Evolutionary conservation across 2,888 invertebrate genomes (phyloP), one percentile per base, ranked within the genome.

Genomic region (Merodon equestris): DNA sequence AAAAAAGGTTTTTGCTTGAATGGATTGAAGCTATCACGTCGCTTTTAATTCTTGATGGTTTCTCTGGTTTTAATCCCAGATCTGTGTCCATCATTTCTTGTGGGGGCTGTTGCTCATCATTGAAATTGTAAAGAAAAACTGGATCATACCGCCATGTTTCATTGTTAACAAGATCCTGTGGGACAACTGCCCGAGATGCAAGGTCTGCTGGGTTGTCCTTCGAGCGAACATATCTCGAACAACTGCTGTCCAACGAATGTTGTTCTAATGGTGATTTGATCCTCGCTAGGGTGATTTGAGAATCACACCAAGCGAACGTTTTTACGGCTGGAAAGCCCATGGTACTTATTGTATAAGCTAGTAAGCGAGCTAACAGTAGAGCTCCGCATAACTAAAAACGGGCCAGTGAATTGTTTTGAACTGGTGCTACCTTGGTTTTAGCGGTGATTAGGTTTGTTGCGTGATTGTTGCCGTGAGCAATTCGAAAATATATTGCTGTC

Each of bases 131-230:
- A 1, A 60, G 14, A 9, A 48, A 60, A 1, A 13, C 38, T 0
- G 60, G 38, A 1, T 38, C 48, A 38, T 60, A 19, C 36, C 17
- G 47, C 58, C 58, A 58, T 36, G 17, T 57, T 19, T 45, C 57
- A 1, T 27, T 27, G n/a, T 27, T n/a, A n/a, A n/a, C n/a, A n/a
- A n/a, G n/a, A n/a, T n/a, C n/a, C n/a, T n/a, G n/a, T n/a, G n/a
- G n/a, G n/a, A n/a, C n/a, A n/a, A n/a, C n/a, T n/a, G n/a, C n/a
- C n/a, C n/a, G n/a, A n/a, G n/a, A n/a, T n/a, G n/a, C n/a, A n/a
- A n/a, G n/a, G n/a, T n/a, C n/a, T n/a, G n/a, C n/a, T n/a, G n/a
- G n/a, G n/a, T n/a, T n/a, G n/a, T n/a, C n/a, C n/a, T n/a, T n/a
- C n/a, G n/a, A n/a, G n/a, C n/a, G n/a, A n/a, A n/a, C n/a, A n/a